Evolutionary conservation across 2,113 vertebrate genomes (phyloP).

Genomic region (Lynx canadensis): DNA sequence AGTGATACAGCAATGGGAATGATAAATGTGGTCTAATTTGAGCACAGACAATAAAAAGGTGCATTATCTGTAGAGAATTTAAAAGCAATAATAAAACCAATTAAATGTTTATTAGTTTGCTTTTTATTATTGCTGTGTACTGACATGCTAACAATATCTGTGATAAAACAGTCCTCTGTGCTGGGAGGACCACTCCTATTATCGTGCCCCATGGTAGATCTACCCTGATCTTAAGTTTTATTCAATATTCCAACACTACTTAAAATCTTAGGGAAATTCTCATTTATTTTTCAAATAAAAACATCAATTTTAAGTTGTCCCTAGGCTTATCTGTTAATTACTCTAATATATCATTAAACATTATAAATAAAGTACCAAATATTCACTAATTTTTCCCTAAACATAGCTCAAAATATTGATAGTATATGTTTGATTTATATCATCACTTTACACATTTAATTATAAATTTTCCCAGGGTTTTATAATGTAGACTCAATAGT

Average conservation of each 20-base stretch:
- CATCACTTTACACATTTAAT: neutral
- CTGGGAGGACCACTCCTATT: neutral
- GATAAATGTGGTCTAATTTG: neutral
- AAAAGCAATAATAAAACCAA: neutral
- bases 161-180: neutral
- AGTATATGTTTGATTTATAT: conserved; percentile 4
- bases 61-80: neutral
- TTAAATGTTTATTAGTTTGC: neutral
- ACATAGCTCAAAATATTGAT: neutral
- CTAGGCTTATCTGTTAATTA: neutral
- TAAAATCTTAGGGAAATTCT: conserved; percentile 10
- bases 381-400: neutral
- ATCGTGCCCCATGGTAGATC: neutral
- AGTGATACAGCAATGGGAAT: neutral
- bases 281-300: conserved; percentile 46
- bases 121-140: neutral
- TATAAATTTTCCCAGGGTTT: neutral
- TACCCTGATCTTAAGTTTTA: neutral
- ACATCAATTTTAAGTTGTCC: neutral
- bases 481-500: neutral
- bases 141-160: neutral
- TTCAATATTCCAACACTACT: neutral
- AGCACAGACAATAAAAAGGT: neutral
- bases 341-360: neutral
- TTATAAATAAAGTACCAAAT: conserved; percentile 25